Evolutionary conservation across 92 coral and sea anemone genomes (phyloP).

Genomic region (Parazoanthus swiftii): DNA sequence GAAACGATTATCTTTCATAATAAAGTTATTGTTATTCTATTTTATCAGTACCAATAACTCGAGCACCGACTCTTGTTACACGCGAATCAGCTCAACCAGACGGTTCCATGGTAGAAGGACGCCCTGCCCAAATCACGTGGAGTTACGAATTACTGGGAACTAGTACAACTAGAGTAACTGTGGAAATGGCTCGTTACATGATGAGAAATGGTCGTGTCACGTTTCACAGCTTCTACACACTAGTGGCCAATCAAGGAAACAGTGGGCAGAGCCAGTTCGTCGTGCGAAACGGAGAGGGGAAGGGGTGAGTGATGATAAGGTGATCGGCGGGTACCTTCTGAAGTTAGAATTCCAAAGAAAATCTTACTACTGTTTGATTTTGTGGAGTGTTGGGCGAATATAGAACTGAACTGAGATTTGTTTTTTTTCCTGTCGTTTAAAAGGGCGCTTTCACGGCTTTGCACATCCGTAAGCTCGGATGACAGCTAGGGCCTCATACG

Average conservation of each 20-base stretch:
- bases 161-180: conserved; percentile 36
- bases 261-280: conserved; percentile 48
- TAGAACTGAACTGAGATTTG: no score
- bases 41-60: background rate
- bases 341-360: no score
- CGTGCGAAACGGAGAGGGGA: conserved; percentile 49
- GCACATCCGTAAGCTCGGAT: no score
- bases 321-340: no score
- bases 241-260: conserved; percentile 42
- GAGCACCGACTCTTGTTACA: background rate
- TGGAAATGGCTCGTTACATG: conserved; percentile 53
- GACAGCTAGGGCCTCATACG: no score
- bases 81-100: background rate
- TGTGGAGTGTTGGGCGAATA: no score
- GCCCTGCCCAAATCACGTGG: conserved; percentile 44
- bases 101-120: conserved; percentile 25
- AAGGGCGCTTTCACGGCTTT: no score
- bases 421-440: no score
- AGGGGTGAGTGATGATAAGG: conserved; percentile 35
- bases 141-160: conserved; percentile 43
- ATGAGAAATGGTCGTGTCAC: conserved; percentile 36
- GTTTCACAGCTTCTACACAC: conserved; percentile 39
- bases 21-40: background rate
- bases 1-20: background rate
- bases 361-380: no score